These are phyloP conservation scores for Carollia perspicillata DNA, from an alignment of 2,113 vertebrate species.

Conservation along the genomic window DNA sequence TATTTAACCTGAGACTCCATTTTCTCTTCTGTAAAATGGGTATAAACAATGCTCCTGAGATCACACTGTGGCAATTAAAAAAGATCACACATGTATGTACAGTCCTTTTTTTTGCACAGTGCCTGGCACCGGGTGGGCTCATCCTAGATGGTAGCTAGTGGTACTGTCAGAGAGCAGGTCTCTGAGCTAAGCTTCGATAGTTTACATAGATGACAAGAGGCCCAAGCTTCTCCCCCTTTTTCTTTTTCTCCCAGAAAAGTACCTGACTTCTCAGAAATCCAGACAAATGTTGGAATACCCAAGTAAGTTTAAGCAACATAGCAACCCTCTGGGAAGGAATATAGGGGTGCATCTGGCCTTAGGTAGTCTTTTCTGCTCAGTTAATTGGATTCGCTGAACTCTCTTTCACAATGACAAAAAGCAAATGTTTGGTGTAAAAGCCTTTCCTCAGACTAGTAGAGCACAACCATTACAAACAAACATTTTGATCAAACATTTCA, in stretches of 20 bases:
- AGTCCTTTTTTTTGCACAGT: not conserved
- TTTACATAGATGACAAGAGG: not conserved
- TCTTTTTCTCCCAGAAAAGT: not conserved
- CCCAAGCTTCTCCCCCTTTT: not conserved
- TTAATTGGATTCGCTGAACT: constrained; percentile 67
- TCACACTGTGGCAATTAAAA: not conserved
- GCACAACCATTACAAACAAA: constrained; percentile 55
- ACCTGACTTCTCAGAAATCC: not conserved
- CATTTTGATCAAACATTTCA: constrained; percentile 70
- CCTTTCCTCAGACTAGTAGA: constrained; percentile 41
- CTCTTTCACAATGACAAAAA: constrained; percentile 44
- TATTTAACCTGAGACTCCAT: not conserved
- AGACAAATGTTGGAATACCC: not conserved
- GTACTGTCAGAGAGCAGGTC: not conserved
- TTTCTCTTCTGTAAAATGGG: not conserved
- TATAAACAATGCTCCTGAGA: not conserved
- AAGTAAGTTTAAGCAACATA: constrained; percentile 28
- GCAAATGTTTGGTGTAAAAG: constrained; percentile 61
- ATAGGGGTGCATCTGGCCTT: not conserved
- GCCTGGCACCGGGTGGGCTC: not conserved
- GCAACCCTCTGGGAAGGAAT: not conserved
- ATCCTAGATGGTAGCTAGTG: not conserved
- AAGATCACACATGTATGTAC: not conserved
- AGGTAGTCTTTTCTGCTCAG: constrained; percentile 33
- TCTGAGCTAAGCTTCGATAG: not conserved